Percentiles rank a stretch among this genome's conserved stretches.
These are phyloP conservation scores for Silurus lanzhouensis DNA, from an alignment of 2,797 vertebrate genomes.

Conservation along the genomic window DNA sequence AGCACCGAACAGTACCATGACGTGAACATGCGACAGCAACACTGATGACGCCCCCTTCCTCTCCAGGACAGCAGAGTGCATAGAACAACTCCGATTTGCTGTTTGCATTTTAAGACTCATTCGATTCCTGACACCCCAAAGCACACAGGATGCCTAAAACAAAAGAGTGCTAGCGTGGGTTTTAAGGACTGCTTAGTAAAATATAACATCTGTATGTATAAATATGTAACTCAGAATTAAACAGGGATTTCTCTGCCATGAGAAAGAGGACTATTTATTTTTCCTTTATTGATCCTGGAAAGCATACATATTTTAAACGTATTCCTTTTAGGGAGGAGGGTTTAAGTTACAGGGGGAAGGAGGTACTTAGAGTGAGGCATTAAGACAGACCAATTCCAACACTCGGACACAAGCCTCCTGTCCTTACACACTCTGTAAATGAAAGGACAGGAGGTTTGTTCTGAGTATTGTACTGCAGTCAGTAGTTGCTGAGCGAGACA, in stretches of 20 bases:
- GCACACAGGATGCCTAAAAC: slow-evolving; percentile 46
- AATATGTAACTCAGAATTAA: slow-evolving; percentile 56
- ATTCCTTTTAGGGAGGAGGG: slow-evolving; percentile 1
- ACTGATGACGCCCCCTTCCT: slow-evolving; percentile 40
- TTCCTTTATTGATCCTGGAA: slow-evolving; percentile 33
- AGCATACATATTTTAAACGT: slow-evolving; percentile 12
- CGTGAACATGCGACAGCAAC: slow-evolving; percentile 55
- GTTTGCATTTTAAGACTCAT: slow-evolving; percentile 38
- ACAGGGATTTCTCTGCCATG: slow-evolving; percentile 42
- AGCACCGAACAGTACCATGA: slow-evolving; percentile 52
- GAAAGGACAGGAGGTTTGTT: slow-evolving; percentile 38
- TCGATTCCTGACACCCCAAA: slow-evolving; percentile 45
- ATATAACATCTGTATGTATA: slow-evolving; percentile 74
- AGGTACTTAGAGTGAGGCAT: slow-evolving; percentile 47
- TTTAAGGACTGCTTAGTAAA: slow-evolving; percentile 66
- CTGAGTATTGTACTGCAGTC: slow-evolving; percentile 33
- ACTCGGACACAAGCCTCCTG: slow-evolving; percentile 34
- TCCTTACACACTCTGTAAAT: slow-evolving; percentile 14
- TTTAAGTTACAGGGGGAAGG: slow-evolving; percentile 40
- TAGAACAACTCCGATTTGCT: slow-evolving; percentile 46
- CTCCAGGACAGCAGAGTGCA: slow-evolving; percentile 36
- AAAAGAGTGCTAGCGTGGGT: slow-evolving; percentile 36
- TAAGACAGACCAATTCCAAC: slow-evolving; percentile 52
- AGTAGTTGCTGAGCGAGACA: slow-evolving; percentile 38
- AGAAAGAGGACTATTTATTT: slow-evolving; percentile 35